These are phyloP conservation scores for Oncorhynchus tshawytscha DNA, from an alignment of 2,113 vertebrate species.

Conservation along the genomic window DNA sequence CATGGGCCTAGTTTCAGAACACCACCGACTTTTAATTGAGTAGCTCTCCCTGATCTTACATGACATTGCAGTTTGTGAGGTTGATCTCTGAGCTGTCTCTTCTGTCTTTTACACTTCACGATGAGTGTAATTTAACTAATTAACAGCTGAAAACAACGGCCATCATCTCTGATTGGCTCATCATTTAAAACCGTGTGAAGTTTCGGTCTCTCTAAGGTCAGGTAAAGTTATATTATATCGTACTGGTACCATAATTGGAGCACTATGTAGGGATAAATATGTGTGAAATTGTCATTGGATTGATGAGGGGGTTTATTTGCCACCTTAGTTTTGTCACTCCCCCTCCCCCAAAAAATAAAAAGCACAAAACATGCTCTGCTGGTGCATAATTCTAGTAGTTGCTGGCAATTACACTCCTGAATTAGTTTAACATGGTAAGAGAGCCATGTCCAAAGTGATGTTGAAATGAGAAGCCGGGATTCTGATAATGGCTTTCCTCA, in stretches of 20 bases:
- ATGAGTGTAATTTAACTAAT: slow-evolving; percentile 71
- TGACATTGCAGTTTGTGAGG: slow-evolving; percentile 44
- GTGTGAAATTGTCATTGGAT: slow-evolving; percentile 12
- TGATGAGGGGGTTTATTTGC: not conserved
- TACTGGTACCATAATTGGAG: slow-evolving; percentile 72
- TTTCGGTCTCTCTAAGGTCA: slow-evolving; percentile 69
- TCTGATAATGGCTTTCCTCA: slow-evolving; percentile 84
- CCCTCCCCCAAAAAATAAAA: not conserved
- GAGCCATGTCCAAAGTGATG: slow-evolving; percentile 57
- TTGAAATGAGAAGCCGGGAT: slow-evolving; percentile 75
- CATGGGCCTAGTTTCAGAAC: slow-evolving; percentile 19
- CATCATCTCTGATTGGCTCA: slow-evolving; percentile 80
- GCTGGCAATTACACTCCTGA: slow-evolving; percentile 32
- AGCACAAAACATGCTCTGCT: not conserved
- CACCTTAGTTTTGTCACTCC: not conserved
- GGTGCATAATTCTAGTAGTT: not conserved
- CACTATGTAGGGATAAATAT: slow-evolving; percentile 45
- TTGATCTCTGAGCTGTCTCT: slow-evolving; percentile 55
- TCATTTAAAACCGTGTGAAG: slow-evolving; percentile 80
- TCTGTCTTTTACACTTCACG: slow-evolving; percentile 41
- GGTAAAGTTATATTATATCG: slow-evolving; percentile 60
- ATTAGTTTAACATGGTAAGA: slow-evolving; percentile 33
- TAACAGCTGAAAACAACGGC: slow-evolving; percentile 71
- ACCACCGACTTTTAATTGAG: slow-evolving; percentile 67
- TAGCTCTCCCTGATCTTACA: slow-evolving; percentile 43